These are phyloP conservation scores for Pseudochaenichthys georgianus DNA, from an alignment of 2,797 vertebrate species.

Conservation along the genomic window DNA sequence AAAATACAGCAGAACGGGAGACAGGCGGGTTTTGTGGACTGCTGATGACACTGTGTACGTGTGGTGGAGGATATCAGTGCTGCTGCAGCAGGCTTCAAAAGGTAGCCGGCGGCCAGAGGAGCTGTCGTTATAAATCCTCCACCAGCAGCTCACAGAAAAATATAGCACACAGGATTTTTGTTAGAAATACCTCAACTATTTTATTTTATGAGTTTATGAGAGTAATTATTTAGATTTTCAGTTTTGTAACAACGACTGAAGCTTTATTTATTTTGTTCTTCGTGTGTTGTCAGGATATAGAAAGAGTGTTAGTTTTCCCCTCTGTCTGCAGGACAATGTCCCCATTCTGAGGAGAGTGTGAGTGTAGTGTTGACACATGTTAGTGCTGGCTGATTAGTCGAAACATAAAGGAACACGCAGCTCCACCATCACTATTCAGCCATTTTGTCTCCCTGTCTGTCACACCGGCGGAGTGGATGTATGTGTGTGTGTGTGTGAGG, in stretches of 20 bases:
- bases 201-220: slow-evolving; percentile 10
- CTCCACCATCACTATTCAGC: slow-evolving; percentile 82
- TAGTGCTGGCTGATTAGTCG: slow-evolving; percentile 82
- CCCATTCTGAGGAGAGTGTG: slow-evolving; percentile 61
- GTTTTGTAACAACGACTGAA: slow-evolving; percentile 9
- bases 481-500: slow-evolving; percentile 57
- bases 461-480: slow-evolving; percentile 70
- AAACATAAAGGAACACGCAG: slow-evolving; percentile 76
- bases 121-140: slow-evolving; percentile 80
- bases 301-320: slow-evolving; percentile 74
- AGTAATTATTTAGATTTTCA: slow-evolving; percentile 21
- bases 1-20: slow-evolving; percentile 53
- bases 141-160: slow-evolving; percentile 37
- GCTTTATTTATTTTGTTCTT: slow-evolving; percentile 48
- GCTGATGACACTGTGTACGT: slow-evolving; percentile 58
- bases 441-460: slow-evolving; percentile 82
- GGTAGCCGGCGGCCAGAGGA: slow-evolving; percentile 57
- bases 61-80: slow-evolving; percentile 56
- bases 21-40: slow-evolving; percentile 57
- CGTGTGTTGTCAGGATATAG: slow-evolving; percentile 53
- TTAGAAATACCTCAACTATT: slow-evolving; percentile 1
- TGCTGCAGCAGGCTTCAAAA: slow-evolving; percentile 74
- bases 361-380: slow-evolving; percentile 83
- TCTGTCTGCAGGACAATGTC: slow-evolving; percentile 72
- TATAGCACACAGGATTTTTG: neutral